Conservation (phyloP, 2,888 invertebrate genomes). For the Adineta ricciae region DNA sequence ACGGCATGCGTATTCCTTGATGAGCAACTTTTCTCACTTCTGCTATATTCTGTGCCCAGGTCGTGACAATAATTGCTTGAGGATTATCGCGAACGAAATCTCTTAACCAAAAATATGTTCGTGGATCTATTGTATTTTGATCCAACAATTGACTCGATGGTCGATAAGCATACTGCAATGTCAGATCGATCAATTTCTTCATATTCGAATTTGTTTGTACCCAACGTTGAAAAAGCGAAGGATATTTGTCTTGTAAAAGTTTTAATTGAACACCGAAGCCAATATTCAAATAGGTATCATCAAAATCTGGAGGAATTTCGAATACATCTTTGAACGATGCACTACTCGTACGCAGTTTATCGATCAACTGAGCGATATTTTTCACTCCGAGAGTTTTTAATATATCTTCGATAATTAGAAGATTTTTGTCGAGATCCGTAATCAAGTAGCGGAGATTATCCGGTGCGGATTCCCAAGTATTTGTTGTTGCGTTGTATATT, state of each 20-base stretch:
- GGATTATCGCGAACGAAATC: conserved; percentile 38
- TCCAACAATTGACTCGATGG: conserved; percentile 38
- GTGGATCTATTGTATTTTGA: conserved; percentile 40
- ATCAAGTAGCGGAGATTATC: conserved; percentile 36
- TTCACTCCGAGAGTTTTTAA: conserved; percentile 36
- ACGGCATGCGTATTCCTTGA: conserved; percentile 27
- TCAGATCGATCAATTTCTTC: conserved; percentile 39
- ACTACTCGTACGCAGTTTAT: conserved; percentile 17
- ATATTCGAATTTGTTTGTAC: conserved; percentile 39
- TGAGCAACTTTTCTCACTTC: conserved; percentile 23
- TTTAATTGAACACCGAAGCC: conserved; percentile 41
- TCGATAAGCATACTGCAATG: conserved; percentile 41
- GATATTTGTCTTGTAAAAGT: conserved; percentile 38
- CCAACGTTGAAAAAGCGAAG: conserved; percentile 39
- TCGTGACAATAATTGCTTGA: conserved; percentile 40
- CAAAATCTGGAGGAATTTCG: conserved; percentile 43
- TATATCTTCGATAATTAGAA: conserved; percentile 36
- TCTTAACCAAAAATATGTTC: conserved; percentile 41
- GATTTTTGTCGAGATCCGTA: conserved; percentile 37
- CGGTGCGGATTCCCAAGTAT: conserved; percentile 39
- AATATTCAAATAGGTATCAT: conserved; percentile 43
- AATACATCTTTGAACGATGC: conserved; percentile 37
- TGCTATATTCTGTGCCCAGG: conserved; percentile 39
- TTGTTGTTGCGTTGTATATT: conserved; percentile 37
- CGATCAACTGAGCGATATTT: conserved; percentile 22